Evolutionary conservation across 2,888 invertebrate genomes (phyloP), one percentile per base, ranked within the genome.

Genomic region (Girardia tigrina): DNA sequence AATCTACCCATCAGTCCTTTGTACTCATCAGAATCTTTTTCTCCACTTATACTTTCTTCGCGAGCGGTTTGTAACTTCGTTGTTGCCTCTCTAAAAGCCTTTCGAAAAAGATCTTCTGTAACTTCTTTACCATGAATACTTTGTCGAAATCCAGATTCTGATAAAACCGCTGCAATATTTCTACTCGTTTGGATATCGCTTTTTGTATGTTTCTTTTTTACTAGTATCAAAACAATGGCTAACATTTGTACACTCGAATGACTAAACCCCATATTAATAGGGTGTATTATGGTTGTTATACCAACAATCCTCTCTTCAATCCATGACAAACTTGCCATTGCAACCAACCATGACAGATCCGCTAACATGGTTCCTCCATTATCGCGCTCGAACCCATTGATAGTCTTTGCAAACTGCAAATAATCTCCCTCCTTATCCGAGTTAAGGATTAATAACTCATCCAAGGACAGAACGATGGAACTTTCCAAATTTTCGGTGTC

Each of bases 201-300:
- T 79, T 88, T 88, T 26, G 88, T 88, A 69, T 87, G 87, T 85
- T 88, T 88, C 87, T 81, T 81, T 83, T 87, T 86, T 77, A 86
- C 86, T 8, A 87, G 87, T 70, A 87, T 86, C 16, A 87, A 82
- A 28, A 88, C 86, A 71, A 88, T 84, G 78, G 87, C 86, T 79
- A 88, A 86, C 79, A 88, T 86, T 76, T 86, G 82, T 8, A 87
- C 86, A 81, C 88, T 87, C 78, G 88, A 87, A 82, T 87, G 86
- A 0, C 87, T 87, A 72, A 86, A 80, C 0, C 88, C 87, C 79
- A 88, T 83, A 81, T 88, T 88, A 27, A 86, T 86, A 26, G 87
- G 87, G 78, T 86, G 86, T 12, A 36, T 8, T 36, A 16, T 36
- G 16, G 36, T 36, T 12, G 36, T 36, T 36, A 36, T 36, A 12